These are phyloP conservation scores for Plectrocnemia conspersa DNA, from an alignment of 1,140 invertebrate genomes.

Conservation along the genomic window DNA sequence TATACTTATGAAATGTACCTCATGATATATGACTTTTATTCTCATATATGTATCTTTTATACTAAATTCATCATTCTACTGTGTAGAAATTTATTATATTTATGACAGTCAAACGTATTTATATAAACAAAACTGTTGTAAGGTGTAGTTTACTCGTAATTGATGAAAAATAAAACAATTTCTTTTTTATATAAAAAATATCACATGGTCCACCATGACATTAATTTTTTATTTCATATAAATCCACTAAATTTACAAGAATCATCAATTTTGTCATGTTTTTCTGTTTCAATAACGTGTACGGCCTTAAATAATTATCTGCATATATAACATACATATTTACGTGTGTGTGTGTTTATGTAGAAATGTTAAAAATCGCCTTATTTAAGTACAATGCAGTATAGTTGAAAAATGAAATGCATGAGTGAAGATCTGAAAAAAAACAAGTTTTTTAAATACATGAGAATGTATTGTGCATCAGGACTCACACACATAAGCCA, in stretches of 20 bases:
- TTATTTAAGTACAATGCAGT: conserved; percentile 24
- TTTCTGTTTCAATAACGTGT: neutral
- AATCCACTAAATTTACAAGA: conserved; percentile 13
- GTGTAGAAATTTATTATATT: too few relatives aligned
- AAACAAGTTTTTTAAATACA: too few relatives aligned
- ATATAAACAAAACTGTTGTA: neutral
- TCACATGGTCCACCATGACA: conserved; percentile 36
- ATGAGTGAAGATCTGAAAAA: too few relatives aligned
- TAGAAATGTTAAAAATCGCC: conserved; percentile 28
- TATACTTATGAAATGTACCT: too few relatives aligned
- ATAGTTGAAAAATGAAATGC: too few relatives aligned
- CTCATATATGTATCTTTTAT: too few relatives aligned
- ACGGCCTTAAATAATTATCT: neutral
- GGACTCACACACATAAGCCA: too few relatives aligned
- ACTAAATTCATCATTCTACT: too few relatives aligned
- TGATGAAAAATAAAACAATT: neutral
- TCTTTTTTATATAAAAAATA: conserved; percentile 31
- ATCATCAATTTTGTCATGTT: conserved; percentile 23
- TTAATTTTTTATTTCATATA: conserved; percentile 29
- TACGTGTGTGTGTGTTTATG: conserved; percentile 3
- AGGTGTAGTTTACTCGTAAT: neutral
- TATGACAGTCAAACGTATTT: neutral
- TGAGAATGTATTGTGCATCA: too few relatives aligned
- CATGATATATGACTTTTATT: too few relatives aligned
- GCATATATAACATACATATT: neutral